Percentiles rank a stretch among this genome's conserved stretches.
Conservation (phyloP, 23 tunicate species). For the Botrylloides violaceus region DNA sequence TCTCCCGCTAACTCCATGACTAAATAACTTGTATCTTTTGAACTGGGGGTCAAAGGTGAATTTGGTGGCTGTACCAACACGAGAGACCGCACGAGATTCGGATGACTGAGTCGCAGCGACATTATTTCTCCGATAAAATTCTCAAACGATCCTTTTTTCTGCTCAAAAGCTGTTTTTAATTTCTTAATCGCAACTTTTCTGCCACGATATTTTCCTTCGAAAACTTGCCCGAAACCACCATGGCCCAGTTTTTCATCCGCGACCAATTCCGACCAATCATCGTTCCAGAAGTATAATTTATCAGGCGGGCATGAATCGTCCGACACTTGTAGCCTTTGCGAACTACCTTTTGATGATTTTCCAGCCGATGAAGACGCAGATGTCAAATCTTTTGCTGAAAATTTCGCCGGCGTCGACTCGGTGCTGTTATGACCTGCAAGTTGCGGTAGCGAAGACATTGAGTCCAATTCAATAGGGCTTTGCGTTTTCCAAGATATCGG, state of each 20-base stretch:
- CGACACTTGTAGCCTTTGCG: conserved; percentile 7
- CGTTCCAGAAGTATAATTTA: conserved; percentile 75
- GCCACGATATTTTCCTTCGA: conserved; percentile 73
- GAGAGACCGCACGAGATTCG: conserved; percentile 64
- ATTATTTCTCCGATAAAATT: conserved; percentile 58
- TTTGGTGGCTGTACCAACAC: conserved; percentile 51
- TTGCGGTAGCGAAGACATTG: background rate
- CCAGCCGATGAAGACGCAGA: background rate
- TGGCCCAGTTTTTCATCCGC: conserved; percentile 45
- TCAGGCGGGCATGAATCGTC: conserved; percentile 64
- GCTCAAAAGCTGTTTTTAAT: conserved; percentile 34
- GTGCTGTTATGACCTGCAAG: background rate
- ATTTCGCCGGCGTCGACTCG: background rate
- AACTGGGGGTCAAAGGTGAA: conserved; percentile 27
- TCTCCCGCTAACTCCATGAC: conserved; percentile 86
- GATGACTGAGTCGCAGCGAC: conserved; percentile 54
- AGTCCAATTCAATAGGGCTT: conserved; percentile 42
- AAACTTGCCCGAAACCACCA: conserved; percentile 87
- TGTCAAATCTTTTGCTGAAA: background rate
- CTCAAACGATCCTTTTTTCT: conserved; percentile 51
- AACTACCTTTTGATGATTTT: background rate
- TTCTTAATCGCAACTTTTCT: conserved; percentile 74
- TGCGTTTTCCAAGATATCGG: conserved; percentile 64
- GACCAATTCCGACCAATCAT: conserved; percentile 40
- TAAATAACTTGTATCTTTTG: conserved; percentile 40